phyloP scores from a whole-genome alignment of 1,140 invertebrate genomes.

The Pemphigus obesinymphae region DNA sequence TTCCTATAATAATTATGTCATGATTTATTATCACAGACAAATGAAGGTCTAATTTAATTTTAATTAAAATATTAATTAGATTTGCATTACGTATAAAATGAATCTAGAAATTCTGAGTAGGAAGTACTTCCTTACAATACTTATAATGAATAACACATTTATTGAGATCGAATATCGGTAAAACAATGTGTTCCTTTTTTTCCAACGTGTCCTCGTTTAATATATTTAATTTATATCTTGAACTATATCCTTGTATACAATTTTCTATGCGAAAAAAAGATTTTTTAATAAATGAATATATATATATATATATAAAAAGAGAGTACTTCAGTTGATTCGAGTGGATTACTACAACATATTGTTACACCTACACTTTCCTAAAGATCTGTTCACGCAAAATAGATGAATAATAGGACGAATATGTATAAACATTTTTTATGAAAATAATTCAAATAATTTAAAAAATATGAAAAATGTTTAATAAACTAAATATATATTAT shows the following conservation, averaged over 20 bases:
- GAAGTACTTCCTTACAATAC: not conserved
- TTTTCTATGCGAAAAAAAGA: too few relatives aligned
- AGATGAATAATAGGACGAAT: too few relatives aligned
- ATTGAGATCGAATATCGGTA: not conserved
- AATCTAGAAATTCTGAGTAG: not conserved
- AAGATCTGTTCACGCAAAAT: too few relatives aligned
- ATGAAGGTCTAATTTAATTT: constrained; percentile 15
- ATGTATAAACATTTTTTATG: too few relatives aligned
- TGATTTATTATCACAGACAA: not conserved
- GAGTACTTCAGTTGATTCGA: too few relatives aligned
- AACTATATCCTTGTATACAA: not conserved
- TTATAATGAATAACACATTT: not conserved
- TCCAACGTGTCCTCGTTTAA: not conserved
- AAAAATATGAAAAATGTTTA: too few relatives aligned
- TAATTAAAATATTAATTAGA: constrained; percentile 28
- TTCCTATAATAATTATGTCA: not conserved
- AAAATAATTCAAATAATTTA: too few relatives aligned
- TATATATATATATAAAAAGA: too few relatives aligned
- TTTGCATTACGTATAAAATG: not conserved
- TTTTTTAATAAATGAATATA: too few relatives aligned
- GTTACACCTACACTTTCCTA: too few relatives aligned
- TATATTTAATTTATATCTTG: not conserved
- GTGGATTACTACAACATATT: too few relatives aligned
- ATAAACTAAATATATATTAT: too few relatives aligned
- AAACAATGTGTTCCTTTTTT: not conserved